Base-by-base conservation (phyloP, 2,113 vertebrate species). In the Tichodroma muraria region DNA sequence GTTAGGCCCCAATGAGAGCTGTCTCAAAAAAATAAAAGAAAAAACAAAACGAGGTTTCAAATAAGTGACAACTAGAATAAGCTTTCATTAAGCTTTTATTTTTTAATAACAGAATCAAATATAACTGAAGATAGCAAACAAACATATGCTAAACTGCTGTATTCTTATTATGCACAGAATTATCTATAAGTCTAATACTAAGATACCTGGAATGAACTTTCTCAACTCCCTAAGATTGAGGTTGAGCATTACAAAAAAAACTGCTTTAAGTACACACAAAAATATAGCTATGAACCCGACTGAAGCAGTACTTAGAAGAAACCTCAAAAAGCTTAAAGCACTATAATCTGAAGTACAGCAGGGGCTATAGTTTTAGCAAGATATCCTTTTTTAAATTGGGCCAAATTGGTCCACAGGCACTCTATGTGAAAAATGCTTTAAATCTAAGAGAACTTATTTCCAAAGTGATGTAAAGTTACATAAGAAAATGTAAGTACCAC, bases 301-400 rank as follows among this genome's bases (percentile, higher is more conserved):
- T 47, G 45, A 94, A 85, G 24, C 1, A 4, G 40, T 42, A 59
- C 33, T 61, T 65, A 28, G 11, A 80, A 85, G 44, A 63, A 63
- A 69, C 0, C 1, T 24, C 45, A 79, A 71, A 87, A 92, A 80
- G 6, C 11, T 65, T 57, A 89, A 73, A 59, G 37, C 71, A 88
- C 88, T 54, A 44, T n/a, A 68, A 86, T 50, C 23, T 42, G 13
- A 95, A 93, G 77, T 64, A 89, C 50, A 95, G 93, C 94, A 97
- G 94, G 94, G 93, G 93, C 94, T 80, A 71, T 1, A 81, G 23
- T 42, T 89, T 69, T 79, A 72, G 44, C n/a, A 89, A 63, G 25
- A 71, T 5, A 59, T 0, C 4, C 8, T 69, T 13, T 76, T 64
- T 70, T 40, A 69, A 89, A 82, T 2, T 50, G 27, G 47, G 33